phyloP scores from a whole-genome alignment of 2,888 invertebrate genomes.

The Theretra japonica region DNA sequence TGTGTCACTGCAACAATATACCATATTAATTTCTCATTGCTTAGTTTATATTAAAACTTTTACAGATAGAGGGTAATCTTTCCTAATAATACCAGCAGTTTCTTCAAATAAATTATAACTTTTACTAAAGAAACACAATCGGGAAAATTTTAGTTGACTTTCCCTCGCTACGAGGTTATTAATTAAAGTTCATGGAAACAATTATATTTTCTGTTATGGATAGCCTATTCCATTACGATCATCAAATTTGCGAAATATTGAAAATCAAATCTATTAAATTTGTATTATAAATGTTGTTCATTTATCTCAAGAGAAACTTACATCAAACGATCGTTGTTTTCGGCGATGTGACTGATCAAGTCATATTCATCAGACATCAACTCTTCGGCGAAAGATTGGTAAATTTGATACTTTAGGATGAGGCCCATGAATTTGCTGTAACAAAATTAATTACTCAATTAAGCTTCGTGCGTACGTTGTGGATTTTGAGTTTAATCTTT shows the following conservation, averaged over 20 bases:
- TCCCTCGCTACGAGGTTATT: neutral
- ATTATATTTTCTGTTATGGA: neutral
- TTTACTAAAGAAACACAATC: constrained; percentile 20
- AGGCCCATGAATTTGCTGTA: constrained; percentile 84
- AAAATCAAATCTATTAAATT: neutral
- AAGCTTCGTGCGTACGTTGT: neutral
- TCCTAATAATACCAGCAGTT: neutral
- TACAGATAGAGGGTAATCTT: neutral
- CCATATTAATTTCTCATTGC: neutral
- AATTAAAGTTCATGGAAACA: neutral
- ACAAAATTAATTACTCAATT: constrained; percentile 41
- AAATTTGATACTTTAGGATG: constrained; percentile 84
- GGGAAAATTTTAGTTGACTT: neutral
- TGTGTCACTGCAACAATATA: constrained; percentile 60
- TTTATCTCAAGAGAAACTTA: constrained; percentile 53
- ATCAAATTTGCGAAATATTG: neutral
- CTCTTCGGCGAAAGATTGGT: constrained; percentile 80
- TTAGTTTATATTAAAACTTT: neutral
- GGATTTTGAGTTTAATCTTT: constrained; percentile 6
- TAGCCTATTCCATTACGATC: neutral
- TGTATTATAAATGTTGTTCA: neutral
- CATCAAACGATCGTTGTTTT: constrained; percentile 71
- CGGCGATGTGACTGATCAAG: constrained; percentile 70
- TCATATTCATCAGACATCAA: constrained; percentile 73
- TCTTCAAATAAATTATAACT: constrained; percentile 1